Conservation (phyloP, 2,888 invertebrate genomes). For the Drosophila tanythrix region DNA sequence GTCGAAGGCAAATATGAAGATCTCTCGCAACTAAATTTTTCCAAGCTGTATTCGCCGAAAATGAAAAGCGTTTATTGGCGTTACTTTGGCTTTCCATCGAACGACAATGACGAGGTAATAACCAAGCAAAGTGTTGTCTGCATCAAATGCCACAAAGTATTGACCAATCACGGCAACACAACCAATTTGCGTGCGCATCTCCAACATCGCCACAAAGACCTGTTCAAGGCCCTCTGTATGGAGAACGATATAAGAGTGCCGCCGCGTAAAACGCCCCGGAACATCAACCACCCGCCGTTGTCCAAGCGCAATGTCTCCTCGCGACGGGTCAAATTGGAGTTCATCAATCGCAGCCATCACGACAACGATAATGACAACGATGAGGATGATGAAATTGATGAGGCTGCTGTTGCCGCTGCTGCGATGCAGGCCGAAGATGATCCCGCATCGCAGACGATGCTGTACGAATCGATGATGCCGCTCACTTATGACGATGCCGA, state of each 20-base stretch:
- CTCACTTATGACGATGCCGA: constrained; percentile 82
- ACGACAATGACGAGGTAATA: constrained; percentile 82
- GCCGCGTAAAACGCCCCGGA: constrained; percentile 75
- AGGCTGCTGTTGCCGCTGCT: constrained; percentile 69
- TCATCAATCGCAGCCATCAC: constrained; percentile 52
- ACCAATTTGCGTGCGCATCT: constrained; percentile 84
- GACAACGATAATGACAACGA: constrained; percentile 66
- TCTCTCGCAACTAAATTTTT: constrained; percentile 77
- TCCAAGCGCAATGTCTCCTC: constrained; percentile 51
- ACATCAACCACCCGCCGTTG: constrained; percentile 60
- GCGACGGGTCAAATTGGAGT: constrained; percentile 61
- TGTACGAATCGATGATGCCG: constrained; percentile 82
- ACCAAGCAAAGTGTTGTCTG: constrained; percentile 84
- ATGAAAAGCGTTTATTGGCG: constrained; percentile 85
- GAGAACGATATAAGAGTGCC: constrained; percentile 82
- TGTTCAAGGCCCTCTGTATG: constrained; percentile 78
- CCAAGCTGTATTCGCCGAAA: constrained; percentile 83
- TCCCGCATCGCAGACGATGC: constrained; percentile 75
- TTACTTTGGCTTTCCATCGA: constrained; percentile 84
- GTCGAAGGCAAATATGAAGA: constrained; percentile 71
- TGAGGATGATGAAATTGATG: constrained; percentile 70
- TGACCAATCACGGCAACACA: constrained; percentile 84
- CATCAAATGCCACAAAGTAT: constrained; percentile 81
- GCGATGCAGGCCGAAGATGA: constrained; percentile 76
- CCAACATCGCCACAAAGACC: constrained; percentile 82